Conservation (phyloP, 2,888 invertebrate species). For the Eristalis arbustorum region DNA sequence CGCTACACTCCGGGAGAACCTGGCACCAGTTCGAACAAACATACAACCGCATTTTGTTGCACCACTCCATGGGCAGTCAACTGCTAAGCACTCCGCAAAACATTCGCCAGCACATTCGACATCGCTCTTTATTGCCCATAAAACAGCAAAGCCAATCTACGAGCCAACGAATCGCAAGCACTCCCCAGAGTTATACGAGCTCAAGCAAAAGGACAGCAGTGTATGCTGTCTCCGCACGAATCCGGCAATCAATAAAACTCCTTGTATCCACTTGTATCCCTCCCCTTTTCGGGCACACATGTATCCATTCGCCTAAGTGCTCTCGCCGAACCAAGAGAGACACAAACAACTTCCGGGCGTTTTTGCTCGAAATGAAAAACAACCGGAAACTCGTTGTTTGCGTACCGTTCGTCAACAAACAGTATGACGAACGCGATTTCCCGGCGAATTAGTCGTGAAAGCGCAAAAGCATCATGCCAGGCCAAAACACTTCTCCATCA, state of each 20-base stretch:
- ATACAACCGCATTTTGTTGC: too few relatives aligned
- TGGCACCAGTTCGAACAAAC: too few relatives aligned
- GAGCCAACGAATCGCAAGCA: background rate
- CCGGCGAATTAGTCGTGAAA: slow-evolving; percentile 17
- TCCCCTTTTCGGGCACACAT: background rate
- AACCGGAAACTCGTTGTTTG: slow-evolving; percentile 30
- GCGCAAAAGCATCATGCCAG: background rate
- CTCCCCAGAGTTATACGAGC: background rate
- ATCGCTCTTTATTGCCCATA: background rate
- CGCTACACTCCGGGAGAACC: too few relatives aligned
- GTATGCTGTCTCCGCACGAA: background rate
- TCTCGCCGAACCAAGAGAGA: background rate
- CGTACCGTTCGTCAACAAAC: slow-evolving; percentile 16
- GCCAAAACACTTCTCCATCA: slow-evolving; percentile 5
- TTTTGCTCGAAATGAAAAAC: slow-evolving; percentile 23
- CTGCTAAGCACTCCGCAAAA: too few relatives aligned
- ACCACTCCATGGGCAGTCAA: too few relatives aligned
- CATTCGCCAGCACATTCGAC: background rate
- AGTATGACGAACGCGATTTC: slow-evolving; percentile 3
- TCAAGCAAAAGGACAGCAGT: background rate
- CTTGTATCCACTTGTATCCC: background rate
- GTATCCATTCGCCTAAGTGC: background rate
- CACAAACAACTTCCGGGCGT: slow-evolving; percentile 24
- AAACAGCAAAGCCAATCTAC: background rate
- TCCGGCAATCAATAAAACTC: background rate